These are phyloP conservation scores for Acromyrmex charruanus DNA, from an alignment of 1,140 invertebrate species.

Conservation along the genomic window DNA sequence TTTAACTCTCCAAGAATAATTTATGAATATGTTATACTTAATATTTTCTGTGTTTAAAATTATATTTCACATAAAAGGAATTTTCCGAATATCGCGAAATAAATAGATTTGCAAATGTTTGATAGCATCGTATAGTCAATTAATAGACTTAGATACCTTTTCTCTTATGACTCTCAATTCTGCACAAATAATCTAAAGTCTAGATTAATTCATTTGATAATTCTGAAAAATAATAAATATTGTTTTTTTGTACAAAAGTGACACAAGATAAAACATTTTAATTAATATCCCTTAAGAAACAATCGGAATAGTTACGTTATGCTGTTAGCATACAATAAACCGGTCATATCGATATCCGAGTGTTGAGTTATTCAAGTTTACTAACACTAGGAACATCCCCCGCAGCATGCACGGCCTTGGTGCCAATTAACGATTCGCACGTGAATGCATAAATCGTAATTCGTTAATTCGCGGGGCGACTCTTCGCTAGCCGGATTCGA, in stretches of 20 bases:
- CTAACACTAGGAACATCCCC: conserved; percentile 52
- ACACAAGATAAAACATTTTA: neutral
- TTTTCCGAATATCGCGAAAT: neutral
- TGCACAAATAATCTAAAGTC: neutral
- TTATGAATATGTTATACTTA: too few relatives aligned
- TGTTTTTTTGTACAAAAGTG: neutral
- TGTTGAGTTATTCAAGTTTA: conserved; percentile 35
- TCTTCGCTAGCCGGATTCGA: conserved; percentile 67
- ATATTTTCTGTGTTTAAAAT: neutral
- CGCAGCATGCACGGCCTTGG: conserved; percentile 65
- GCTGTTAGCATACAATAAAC: conserved; percentile 25
- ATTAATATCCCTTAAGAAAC: conserved; percentile 10
- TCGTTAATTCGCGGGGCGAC: conserved; percentile 73
- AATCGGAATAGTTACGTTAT: conserved; percentile 24
- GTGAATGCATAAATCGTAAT: conserved; percentile 76
- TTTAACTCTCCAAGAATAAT: too few relatives aligned
- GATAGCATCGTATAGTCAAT: neutral
- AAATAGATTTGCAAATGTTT: neutral
- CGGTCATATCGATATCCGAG: conserved; percentile 26
- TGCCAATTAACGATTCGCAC: conserved; percentile 74
- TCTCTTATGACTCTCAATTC: neutral
- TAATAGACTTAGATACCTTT: neutral
- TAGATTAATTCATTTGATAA: neutral
- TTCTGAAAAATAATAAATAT: neutral
- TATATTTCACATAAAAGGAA: neutral